Evolutionary conservation across 2,113 vertebrate genomes (phyloP), one percentile per base, ranked within the genome.

Genomic region (Campylomormyrus numenius): DNA sequence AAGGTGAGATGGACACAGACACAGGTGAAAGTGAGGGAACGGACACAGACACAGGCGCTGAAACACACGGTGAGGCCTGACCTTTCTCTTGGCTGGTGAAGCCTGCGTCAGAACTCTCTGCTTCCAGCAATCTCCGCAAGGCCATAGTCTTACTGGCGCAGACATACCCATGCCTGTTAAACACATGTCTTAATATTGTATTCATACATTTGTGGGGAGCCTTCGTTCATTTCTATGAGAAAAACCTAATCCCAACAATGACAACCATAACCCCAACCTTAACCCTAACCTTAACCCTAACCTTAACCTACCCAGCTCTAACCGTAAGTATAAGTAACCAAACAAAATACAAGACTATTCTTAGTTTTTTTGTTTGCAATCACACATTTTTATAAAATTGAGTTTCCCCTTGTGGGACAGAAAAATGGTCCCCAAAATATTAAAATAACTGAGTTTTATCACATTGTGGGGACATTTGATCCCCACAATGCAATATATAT

Each of bases 61-160:
- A 77, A 35, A 66, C 85, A 62, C 88, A 87, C 66, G 86, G 42
- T 39, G 50, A 91, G 46, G 31, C 19, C 11, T 49, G 9, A 96
- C 96, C 96, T 95, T 96, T 96, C 92, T 96, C 96, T 91, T 96
- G 93, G 84, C 93, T 95, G 90, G 96, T 97, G 92, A 96, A 94
- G 70, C 94, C 95, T 0, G 31, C 87, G 52, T 94, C 91, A 6
- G 91, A 93, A 3, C 94, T 96, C 1, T 95, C 94, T 0, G 93
- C 95, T 91, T 97, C 96, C 92, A 96, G 94, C 85, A 96, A 93
- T 46, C 96, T 95, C 87, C 97, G 94, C 91, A 97, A 66, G 0
- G 96, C 95, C 97, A 97, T 97, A 27, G 96, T 96, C 91, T 97
- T 97, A 91, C 96, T 97, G 92, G 97, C 97, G 49, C 49, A 90